A percentile compares a stretch with the other conserved stretches of the same genome.
Evolutionary conservation across 2,113 vertebrate species (phyloP).

Genomic region (Cololabis saira): DNA sequence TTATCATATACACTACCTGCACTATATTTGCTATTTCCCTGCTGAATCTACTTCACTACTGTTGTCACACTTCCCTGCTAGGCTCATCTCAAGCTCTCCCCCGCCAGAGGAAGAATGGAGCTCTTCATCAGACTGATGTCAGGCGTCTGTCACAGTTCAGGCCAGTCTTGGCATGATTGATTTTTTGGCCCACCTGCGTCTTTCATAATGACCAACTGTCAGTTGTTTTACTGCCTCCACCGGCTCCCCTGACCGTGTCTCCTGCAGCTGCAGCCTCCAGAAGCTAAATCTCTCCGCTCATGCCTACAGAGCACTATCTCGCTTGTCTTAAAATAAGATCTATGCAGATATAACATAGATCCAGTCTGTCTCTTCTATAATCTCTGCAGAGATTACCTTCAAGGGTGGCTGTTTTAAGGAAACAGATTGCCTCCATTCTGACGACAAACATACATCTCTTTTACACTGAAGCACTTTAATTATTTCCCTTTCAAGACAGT

Average conservation of each 20-base stretch:
- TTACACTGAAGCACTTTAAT: background rate
- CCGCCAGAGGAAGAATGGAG: constrained; percentile 41
- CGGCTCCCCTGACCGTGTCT: constrained; percentile 30
- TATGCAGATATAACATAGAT: constrained; percentile 41
- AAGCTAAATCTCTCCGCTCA: constrained; percentile 57
- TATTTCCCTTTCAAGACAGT: no score
- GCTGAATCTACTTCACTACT: constrained; percentile 34
- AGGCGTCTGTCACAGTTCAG: constrained; percentile 60
- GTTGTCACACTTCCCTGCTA: constrained; percentile 16
- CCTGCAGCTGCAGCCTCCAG: constrained; percentile 50
- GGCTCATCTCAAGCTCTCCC: constrained; percentile 10
- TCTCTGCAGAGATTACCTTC: constrained; percentile 33
- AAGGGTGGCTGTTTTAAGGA: constrained; percentile 34
- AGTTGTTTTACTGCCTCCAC: constrained; percentile 65
- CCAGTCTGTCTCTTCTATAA: constrained; percentile 14
- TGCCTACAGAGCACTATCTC: constrained; percentile 56
- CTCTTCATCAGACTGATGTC: constrained; percentile 65
- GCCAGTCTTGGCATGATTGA: constrained; percentile 63
- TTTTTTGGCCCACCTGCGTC: constrained; percentile 68
- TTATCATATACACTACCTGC: constrained; percentile 3
- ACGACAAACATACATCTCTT: constrained; percentile 28
- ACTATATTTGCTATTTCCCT: constrained; percentile 3
- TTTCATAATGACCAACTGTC: constrained; percentile 71
- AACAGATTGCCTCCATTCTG: constrained; percentile 13
- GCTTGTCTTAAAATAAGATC: constrained; percentile 54